Conservation (phyloP, 2,888 invertebrate genomes). For the Ophion ventricosus region DNA sequence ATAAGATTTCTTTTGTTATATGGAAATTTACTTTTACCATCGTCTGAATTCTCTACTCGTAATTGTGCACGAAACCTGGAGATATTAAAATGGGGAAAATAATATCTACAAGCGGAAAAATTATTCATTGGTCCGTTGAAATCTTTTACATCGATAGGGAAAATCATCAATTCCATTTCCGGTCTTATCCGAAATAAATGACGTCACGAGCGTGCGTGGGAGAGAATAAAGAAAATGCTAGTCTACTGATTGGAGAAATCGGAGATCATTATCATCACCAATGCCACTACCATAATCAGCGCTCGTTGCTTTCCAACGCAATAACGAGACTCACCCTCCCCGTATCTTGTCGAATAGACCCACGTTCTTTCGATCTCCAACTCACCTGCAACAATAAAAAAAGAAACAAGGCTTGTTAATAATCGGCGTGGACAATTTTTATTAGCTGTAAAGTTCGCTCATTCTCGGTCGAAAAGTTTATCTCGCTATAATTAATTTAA, state of each 20-base stretch:
- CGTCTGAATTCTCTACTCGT: not conserved
- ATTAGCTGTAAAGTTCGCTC: not conserved
- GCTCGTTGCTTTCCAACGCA: slow-evolving; percentile 57
- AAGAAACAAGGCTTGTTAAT: slow-evolving; percentile 58
- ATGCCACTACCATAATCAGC: slow-evolving; percentile 14
- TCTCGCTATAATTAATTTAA: not conserved
- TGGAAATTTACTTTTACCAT: not conserved
- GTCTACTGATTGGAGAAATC: slow-evolving; percentile 37
- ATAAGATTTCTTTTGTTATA: not conserved
- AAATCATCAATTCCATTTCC: not conserved
- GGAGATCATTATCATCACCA: slow-evolving; percentile 21
- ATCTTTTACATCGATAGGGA: not conserved
- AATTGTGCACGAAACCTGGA: not conserved
- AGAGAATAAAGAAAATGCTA: slow-evolving; percentile 15
- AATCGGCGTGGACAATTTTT: not conserved
- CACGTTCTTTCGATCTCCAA: slow-evolving; percentile 77
- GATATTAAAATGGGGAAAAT: not conserved
- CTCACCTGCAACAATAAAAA: slow-evolving; percentile 79
- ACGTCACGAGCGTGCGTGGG: not conserved
- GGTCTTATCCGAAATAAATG: not conserved
- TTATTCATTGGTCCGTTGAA: not conserved
- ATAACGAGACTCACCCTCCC: slow-evolving; percentile 77
- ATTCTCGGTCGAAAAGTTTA: too few species aligned
- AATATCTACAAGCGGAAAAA: not conserved
- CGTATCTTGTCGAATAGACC: slow-evolving; percentile 72